Evolutionary conservation across 2,113 vertebrate genomes (phyloP).

Genomic region (Paramisgurnus dabryanus): DNA sequence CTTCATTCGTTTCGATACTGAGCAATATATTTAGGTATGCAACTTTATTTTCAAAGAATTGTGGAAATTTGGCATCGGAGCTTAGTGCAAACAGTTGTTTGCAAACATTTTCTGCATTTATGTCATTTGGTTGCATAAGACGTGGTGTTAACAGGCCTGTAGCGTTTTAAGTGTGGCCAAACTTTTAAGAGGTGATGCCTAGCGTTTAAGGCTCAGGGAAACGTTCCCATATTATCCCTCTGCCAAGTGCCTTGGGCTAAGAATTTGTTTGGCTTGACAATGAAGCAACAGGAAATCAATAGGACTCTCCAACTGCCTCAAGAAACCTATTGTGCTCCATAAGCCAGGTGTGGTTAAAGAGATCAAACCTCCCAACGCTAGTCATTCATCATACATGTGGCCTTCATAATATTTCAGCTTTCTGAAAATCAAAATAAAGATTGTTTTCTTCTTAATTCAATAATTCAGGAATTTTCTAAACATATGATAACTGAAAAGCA

Average conservation of each 20-base stretch:
- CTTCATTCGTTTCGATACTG: neutral
- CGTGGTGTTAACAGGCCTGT: neutral
- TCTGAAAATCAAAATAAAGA: neutral
- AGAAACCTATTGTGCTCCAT: neutral
- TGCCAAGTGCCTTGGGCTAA: slow-evolving; percentile 19
- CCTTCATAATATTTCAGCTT: neutral
- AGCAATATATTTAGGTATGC: neutral
- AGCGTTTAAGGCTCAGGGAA: slow-evolving; percentile 54
- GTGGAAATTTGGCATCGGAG: neutral
- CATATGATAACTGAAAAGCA: no score
- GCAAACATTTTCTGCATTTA: neutral
- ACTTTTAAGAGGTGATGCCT: slow-evolving; percentile 5
- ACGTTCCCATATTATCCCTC: slow-evolving; percentile 1
- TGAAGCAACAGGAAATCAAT: slow-evolving; percentile 22
- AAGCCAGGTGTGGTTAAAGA: slow-evolving; percentile 6
- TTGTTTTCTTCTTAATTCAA: neutral
- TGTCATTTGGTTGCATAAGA: neutral
- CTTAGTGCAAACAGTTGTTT: neutral
- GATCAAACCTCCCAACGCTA: slow-evolving; percentile 6
- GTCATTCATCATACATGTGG: neutral
- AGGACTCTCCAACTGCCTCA: slow-evolving; percentile 7
- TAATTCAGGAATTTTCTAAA: neutral
- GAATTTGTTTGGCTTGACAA: slow-evolving; percentile 22
- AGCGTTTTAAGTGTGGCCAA: neutral
- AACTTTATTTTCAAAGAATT: neutral